Base-by-base conservation (phyloP, 2,888 invertebrate species). In the Epinotia brunnichana region DNA sequence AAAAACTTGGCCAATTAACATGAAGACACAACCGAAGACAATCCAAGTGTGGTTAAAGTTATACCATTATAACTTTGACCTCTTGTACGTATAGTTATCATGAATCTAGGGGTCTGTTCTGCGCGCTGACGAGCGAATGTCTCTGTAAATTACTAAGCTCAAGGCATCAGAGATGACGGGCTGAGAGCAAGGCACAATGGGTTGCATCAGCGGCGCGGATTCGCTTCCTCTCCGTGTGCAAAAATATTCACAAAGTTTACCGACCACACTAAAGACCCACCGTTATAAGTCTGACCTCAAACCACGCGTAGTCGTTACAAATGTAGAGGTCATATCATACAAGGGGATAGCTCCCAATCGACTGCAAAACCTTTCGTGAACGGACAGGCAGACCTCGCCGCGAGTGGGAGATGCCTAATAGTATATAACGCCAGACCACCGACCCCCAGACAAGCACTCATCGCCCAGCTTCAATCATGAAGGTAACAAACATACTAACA, bases 381-480 rank as follows among this genome's bases (percentile, higher is more conserved):
- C 48, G n/a, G 48, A 48, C 48, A 48, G 48, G 83, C 83, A 82
- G 83, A 82, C 82, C 84, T 83, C 85, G 80, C 76, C 79, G 77
- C 79, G 84, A 82, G 91, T 90, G 92, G 92, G 92, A 90, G 91
- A 87, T 79, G 80, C 75, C 81, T 82, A n/a, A n/a, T n/a, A 82
- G 86, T 91, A 91, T 92, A 92, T 86, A 92, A 91, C 83, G 85
- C 85, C 83, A 82, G 83, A 82, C 80, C 83, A 80, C 81, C 84
- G 83, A 85, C 80, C 84, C 85, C 86, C 84, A 85, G 85, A 78
- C 88, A 90, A 84, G 88, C 92, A 92, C 86, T 90, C 83, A 87
- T 84, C 88, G 83, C 83, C 85, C 85, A 88, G 90, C 91, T 87
- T 87, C 91, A 89, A 77, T 1, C 87, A 92, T 92, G 92, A 92